Evolutionary conservation across 2,113 vertebrate genomes (phyloP).

Genomic region (Lophotis ruficrista): DNA sequence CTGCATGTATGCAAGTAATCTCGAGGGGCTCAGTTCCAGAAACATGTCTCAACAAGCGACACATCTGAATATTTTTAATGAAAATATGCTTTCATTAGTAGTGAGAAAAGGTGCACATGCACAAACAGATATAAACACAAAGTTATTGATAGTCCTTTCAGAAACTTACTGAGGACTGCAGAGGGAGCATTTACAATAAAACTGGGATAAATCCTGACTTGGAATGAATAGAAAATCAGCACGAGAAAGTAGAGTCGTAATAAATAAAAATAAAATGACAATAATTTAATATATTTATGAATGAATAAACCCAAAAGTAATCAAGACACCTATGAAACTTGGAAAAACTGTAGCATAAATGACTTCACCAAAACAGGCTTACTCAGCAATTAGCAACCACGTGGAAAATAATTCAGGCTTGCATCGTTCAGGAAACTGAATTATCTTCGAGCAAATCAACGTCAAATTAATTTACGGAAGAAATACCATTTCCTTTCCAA

Average conservation of each 20-base stretch:
- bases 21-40: slow-evolving; percentile 96
- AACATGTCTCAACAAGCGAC: slow-evolving; percentile 90
- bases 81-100: background rate
- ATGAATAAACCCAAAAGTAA: background rate
- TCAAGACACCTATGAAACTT: background rate
- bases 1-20: slow-evolving; percentile 95
- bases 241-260: background rate
- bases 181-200: background rate
- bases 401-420: background rate
- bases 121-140: background rate
- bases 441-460: background rate
- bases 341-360: background rate
- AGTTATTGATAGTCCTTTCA: background rate
- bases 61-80: slow-evolving; percentile 76
- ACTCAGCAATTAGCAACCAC: background rate
- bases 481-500: background rate
- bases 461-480: background rate
- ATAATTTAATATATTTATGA: background rate
- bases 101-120: background rate
- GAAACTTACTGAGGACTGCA: background rate
- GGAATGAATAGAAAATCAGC: background rate
- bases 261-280: background rate
- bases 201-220: background rate
- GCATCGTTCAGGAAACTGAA: background rate
- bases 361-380: background rate